These are phyloP conservation scores for Himalopsyche phryganea DNA, from an alignment of 1,140 invertebrate species.

Conservation along the genomic window DNA sequence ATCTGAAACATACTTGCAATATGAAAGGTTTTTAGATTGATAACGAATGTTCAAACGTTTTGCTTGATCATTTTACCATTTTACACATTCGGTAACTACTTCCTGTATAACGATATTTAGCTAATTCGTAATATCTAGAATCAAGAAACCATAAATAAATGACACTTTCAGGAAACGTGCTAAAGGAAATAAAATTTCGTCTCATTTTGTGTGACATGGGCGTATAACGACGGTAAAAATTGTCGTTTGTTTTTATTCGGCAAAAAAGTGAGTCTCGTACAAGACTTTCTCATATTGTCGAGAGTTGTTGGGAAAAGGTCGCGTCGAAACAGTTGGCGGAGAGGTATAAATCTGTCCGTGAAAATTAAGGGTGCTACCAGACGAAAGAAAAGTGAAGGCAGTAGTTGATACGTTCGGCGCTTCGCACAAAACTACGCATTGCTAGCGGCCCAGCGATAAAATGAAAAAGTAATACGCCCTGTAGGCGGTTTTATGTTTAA, in stretches of 20 bases:
- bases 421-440: background rate
- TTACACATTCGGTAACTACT: too few relatives aligned
- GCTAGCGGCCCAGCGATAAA: background rate
- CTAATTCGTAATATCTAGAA: too few relatives aligned
- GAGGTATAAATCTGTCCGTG: conserved; percentile 10
- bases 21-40: too few relatives aligned
- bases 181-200: background rate
- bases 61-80: too few relatives aligned
- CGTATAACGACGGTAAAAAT: conserved; percentile 14
- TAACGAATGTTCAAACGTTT: too few relatives aligned
- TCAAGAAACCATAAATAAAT: background rate
- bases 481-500: conserved; percentile 1
- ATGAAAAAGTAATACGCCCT: background rate
- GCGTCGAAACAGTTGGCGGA: conserved; percentile 2
- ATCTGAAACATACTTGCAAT: too few relatives aligned
- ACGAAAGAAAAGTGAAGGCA: background rate
- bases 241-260: conserved; percentile 15
- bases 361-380: conserved; percentile 12
- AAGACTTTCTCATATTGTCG: background rate
- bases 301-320: conserved; percentile 6
- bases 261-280: background rate
- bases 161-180: background rate
- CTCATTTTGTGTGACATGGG: conserved; percentile 3
- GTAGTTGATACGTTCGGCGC: background rate
- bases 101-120: too few relatives aligned